A percentile compares a stretch with the other conserved stretches of the same genome.
These are phyloP conservation scores for Drosophila pseudoobscura DNA, from an alignment of 1,140 invertebrate species.

Conservation along the genomic window DNA sequence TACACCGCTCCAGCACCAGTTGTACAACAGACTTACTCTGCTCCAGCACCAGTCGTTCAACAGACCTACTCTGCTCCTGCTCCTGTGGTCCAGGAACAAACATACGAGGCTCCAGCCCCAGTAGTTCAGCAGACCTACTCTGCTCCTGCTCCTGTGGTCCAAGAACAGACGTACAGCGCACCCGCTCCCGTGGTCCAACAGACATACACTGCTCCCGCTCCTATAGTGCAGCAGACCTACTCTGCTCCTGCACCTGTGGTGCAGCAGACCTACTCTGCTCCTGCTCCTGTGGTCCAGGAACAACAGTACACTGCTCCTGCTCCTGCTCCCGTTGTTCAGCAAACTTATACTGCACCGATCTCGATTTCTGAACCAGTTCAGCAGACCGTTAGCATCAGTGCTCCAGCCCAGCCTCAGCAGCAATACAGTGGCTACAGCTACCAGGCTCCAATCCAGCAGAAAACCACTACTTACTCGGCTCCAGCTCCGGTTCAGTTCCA, in stretches of 20 bases:
- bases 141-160: slow-evolving; percentile 26
- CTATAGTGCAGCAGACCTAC: slow-evolving; percentile 31
- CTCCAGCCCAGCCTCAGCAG: slow-evolving; percentile 13
- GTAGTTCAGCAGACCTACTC: slow-evolving; percentile 9
- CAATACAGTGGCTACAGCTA: slow-evolving; percentile 43
- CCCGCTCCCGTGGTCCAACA: slow-evolving; percentile 34
- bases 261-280: slow-evolving; percentile 24
- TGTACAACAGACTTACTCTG: slow-evolving; percentile 10
- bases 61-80: slow-evolving; percentile 22
- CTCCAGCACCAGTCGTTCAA: slow-evolving; percentile 27
- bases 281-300: background rate
- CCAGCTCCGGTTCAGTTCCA: slow-evolving; percentile 40
- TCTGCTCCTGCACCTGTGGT: slow-evolving; percentile 21
- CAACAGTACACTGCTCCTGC: background rate
- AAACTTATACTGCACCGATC: slow-evolving; percentile 7
- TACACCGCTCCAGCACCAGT: slow-evolving; percentile 25
- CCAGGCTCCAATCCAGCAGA: slow-evolving; percentile 28
- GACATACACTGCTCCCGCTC: slow-evolving; percentile 34
- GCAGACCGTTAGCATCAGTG: slow-evolving; percentile 18
- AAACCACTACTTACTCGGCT: slow-evolving; percentile 6
- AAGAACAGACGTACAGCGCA: slow-evolving; percentile 20
- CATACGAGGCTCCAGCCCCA: slow-evolving; percentile 1
- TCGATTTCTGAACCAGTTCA: slow-evolving; percentile 32
- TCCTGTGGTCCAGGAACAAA: slow-evolving; percentile 24
- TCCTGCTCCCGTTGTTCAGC: too few species aligned